phyloP scores from a whole-genome alignment of 2,797 vertebrate species.

The Lateolabrax maculatus region DNA sequence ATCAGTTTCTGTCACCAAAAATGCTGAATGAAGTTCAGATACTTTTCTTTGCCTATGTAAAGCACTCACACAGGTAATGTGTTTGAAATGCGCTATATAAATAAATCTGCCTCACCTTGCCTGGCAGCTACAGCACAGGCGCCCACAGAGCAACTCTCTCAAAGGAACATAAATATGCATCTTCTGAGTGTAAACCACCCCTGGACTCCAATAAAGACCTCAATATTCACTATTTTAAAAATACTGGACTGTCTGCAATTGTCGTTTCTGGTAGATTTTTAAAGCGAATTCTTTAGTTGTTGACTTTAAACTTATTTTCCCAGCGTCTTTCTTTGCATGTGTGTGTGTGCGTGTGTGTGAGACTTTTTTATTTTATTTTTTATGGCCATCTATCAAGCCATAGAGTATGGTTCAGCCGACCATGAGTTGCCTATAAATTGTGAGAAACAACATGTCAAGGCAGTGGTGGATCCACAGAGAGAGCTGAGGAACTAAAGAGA shows the following conservation, averaged over 20 bases:
- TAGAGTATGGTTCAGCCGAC: slow-evolving; percentile 15
- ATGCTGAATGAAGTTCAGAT: no score
- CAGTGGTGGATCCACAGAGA: slow-evolving; percentile 24
- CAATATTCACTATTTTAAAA: background rate
- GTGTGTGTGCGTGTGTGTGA: slow-evolving; percentile 1
- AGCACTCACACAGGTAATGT: no score
- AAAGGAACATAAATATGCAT: no score
- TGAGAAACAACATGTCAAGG: slow-evolving; percentile 47
- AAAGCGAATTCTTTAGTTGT: background rate
- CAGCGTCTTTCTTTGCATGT: background rate
- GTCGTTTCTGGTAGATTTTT: slow-evolving; percentile 3
- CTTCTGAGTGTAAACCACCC: no score
- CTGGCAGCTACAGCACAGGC: no score
- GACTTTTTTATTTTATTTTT: no score
- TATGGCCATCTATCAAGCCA: slow-evolving; percentile 30
- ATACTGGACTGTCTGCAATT: background rate
- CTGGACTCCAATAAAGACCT: background rate
- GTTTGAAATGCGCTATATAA: no score
- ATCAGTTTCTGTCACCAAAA: background rate
- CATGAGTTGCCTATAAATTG: slow-evolving; percentile 46
- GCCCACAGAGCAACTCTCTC: no score
- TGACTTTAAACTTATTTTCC: slow-evolving; percentile 12
- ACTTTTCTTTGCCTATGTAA: no score
- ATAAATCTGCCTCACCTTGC: no score
- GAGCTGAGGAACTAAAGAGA: slow-evolving; percentile 7